Percentiles rank a stretch among this genome's conserved stretches.
Conservation (phyloP, 1,140 invertebrate genomes). For the Mamestra configurata region DNA sequence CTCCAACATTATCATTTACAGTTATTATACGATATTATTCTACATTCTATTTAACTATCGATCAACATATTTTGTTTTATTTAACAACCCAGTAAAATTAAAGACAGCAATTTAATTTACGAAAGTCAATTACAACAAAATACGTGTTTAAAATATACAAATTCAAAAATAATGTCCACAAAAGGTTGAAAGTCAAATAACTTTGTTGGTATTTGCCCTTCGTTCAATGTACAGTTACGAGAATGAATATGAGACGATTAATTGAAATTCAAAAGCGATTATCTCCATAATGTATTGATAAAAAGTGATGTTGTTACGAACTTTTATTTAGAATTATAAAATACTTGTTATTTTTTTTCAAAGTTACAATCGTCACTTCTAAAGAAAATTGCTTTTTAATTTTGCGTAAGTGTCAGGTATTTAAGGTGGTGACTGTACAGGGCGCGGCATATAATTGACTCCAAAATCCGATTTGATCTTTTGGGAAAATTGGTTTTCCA, state of each 20-base stretch:
- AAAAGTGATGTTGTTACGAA: no score
- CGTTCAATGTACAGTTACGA: not conserved
- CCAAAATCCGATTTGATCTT: slow-evolving; percentile 40
- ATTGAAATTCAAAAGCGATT: no score
- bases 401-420: no score
- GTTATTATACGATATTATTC: no score
- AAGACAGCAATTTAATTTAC: not conserved
- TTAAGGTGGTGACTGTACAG: not conserved
- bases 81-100: slow-evolving; percentile 1
- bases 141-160: slow-evolving; percentile 7
- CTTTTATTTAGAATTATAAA: no score
- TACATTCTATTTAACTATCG: no score
- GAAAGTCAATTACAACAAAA: not conserved
- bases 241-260: no score
- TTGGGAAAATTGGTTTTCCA: slow-evolving; percentile 41
- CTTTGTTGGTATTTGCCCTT: slow-evolving; percentile 11
- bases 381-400: no score
- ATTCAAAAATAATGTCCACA: not conserved
- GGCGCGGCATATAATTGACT: slow-evolving; percentile 34
- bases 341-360: no score
- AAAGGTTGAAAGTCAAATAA: slow-evolving; percentile 17
- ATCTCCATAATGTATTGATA: no score
- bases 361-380: no score
- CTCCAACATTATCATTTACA: no score
- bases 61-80: not conserved